Conservation (phyloP, 2,888 invertebrate genomes). For the Rutpela maculata region DNA sequence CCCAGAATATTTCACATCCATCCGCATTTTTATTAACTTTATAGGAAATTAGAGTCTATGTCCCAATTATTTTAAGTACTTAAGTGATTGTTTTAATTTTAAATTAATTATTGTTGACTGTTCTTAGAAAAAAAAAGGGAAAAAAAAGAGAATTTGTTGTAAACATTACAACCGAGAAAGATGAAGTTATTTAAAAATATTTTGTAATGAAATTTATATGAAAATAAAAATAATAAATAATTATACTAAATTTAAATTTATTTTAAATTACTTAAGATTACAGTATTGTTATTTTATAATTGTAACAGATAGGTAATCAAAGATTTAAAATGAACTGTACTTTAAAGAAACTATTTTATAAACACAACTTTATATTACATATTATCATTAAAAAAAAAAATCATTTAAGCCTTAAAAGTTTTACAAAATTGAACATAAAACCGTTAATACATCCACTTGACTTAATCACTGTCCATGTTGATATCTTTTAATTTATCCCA, state of each 20-base stretch:
- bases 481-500: constrained; percentile 70
- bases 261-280: constrained; percentile 12
- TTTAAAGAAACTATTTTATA: constrained; percentile 19
- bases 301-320: not conserved
- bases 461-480: constrained; percentile 69
- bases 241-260: constrained; percentile 37
- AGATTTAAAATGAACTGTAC: constrained; percentile 12
- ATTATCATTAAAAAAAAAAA: constrained; percentile 26
- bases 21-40: too few relatives aligned
- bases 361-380: constrained; percentile 37
- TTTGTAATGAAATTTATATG: constrained; percentile 1
- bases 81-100: not conserved
- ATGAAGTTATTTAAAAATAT: not conserved
- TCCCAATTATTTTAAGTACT: too few relatives aligned
- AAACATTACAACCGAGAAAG: not conserved
- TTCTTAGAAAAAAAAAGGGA: not conserved
- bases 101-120: too few relatives aligned
- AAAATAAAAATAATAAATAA: constrained; percentile 2
- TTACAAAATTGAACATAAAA: constrained; percentile 36
- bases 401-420: constrained; percentile 30
- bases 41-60: too few relatives aligned
- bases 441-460: constrained; percentile 33
- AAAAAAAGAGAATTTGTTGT: not conserved
- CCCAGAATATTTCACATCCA: too few relatives aligned
- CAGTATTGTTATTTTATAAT: not conserved